Conservation (phyloP, 2,888 invertebrate genomes). For the Pterostichus niger region DNA sequence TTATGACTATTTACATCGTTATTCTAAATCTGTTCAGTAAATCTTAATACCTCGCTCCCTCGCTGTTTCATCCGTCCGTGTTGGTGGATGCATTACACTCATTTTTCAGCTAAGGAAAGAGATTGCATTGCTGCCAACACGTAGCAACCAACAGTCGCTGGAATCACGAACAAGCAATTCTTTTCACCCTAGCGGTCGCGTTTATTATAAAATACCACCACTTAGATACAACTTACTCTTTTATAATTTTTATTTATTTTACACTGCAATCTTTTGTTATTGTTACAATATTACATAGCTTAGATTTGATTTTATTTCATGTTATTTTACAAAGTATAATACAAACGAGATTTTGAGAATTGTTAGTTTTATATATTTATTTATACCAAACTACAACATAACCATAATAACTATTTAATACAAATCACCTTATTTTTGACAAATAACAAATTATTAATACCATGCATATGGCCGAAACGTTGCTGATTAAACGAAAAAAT, state of each 20-base stretch:
- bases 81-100: constrained; percentile 34
- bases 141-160: constrained; percentile 32
- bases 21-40: constrained; percentile 50
- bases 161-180: constrained; percentile 50
- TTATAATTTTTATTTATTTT: constrained; percentile 24
- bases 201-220: constrained; percentile 39
- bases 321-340: not conserved
- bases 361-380: too few relatives aligned
- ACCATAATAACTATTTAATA: too few relatives aligned
- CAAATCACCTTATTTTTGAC: too few relatives aligned
- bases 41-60: constrained; percentile 17
- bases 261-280: not conserved
- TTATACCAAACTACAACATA: too few relatives aligned
- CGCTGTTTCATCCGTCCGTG: not conserved
- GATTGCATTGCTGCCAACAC: constrained; percentile 40
- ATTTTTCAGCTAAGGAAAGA: constrained; percentile 28
- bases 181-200: not conserved
- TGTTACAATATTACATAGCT: too few relatives aligned
- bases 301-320: not conserved
- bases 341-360: too few relatives aligned
- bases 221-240: constrained; percentile 8
- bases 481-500: too few relatives aligned
- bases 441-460: too few relatives aligned
- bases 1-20: constrained; percentile 47
- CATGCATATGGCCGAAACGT: too few relatives aligned